Evolutionary conservation across 2,888 invertebrate species (phyloP).

Genomic region (Diloba caeruleocephala): DNA sequence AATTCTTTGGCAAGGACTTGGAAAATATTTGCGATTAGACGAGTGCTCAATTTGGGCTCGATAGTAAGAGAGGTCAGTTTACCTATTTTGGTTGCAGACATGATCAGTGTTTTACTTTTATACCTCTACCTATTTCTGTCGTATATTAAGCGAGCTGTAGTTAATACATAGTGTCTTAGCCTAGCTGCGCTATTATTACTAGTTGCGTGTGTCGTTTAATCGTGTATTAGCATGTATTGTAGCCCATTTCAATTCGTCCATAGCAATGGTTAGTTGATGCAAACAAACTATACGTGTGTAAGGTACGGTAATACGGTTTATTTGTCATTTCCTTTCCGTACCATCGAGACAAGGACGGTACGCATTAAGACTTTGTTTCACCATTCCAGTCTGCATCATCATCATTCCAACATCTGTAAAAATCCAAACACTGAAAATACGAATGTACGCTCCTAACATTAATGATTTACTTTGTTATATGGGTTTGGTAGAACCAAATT

Average conservation of each 20-base stretch:
- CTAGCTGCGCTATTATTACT: conserved; percentile 81
- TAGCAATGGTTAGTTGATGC: conserved; percentile 87
- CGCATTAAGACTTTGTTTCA: conserved; percentile 96
- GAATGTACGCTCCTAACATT: conserved; percentile 76
- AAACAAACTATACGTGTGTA: conserved; percentile 85
- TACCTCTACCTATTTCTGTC: conserved; percentile 58
- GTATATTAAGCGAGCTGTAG: conserved; percentile 68
- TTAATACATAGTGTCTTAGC: conserved; percentile 78
- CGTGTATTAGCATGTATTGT: conserved; percentile 85
- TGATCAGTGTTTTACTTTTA: conserved; percentile 61
- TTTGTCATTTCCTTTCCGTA: conserved; percentile 90
- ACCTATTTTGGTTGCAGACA: conserved; percentile 56
- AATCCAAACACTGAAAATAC: conserved; percentile 90
- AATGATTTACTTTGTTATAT: conserved; percentile 62
- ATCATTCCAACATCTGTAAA: conserved; percentile 99
- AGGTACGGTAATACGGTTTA: conserved; percentile 82
- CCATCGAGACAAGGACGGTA: conserved; percentile 94
- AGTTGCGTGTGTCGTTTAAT: conserved; percentile 83
- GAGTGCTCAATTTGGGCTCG: conserved; percentile 29
- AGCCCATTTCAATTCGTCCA: conserved; percentile 75
- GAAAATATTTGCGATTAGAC: conserved; percentile 1
- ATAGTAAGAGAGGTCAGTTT: conserved; percentile 54
- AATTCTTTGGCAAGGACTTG: conserved; percentile 4
- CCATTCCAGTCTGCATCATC: conserved; percentile 99
- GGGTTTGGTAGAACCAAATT: conserved; percentile 69